Evolutionary conservation across 2,797 vertebrate species (phyloP), one percentile per base, ranked within the genome.

Genomic region (Xyrichtys novacula): DNA sequence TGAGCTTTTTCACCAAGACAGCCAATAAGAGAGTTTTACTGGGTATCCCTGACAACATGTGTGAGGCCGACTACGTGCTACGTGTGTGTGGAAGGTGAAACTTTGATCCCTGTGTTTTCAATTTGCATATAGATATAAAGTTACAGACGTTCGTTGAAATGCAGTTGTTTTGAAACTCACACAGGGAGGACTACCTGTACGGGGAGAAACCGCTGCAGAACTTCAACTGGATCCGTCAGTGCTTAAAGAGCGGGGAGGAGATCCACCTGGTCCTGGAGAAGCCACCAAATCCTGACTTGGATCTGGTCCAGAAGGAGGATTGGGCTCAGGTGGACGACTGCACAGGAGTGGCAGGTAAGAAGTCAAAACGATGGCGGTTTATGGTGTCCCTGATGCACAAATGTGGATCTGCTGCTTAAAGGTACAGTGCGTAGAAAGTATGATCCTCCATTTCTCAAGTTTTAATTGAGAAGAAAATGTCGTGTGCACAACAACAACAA

Each of bases 291-390:
- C 93, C 95, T 0, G 92, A 88, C 1, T 91, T 94, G 57, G 97
- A 99, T 39, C 89, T 93, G 65, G 97, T 99, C 54, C 95, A 96
- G 76, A 96, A 95, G 80, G 97, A 99, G 74, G 97, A 99, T 72
- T 99, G 98, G 98, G 96, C 96, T 0, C 95, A 98, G 72, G 98
- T 99, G 65, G 97, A 99, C 23, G 97, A 98, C 82, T 98, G 97
- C 88, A 99, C 97, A 0, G 98, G 98, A 40, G 96, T 97, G 3
- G 96, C 97, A 19, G 92, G 92, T 92, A 31, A 68, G 7, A 5
- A 29, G 0, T 47, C 1, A 25, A 49, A 43, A 9, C 2, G 11
- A n/a, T n/a, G n/a, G n/a, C n/a, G n/a, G n/a, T n/a, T n/a, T n/a
- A n/a, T n/a, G n/a, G n/a, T n/a, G n/a, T n/a, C n/a, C n/a, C n/a